Conservation (phyloP, 1,140 invertebrate species). For the Rhynchophorus ferrugineus region DNA sequence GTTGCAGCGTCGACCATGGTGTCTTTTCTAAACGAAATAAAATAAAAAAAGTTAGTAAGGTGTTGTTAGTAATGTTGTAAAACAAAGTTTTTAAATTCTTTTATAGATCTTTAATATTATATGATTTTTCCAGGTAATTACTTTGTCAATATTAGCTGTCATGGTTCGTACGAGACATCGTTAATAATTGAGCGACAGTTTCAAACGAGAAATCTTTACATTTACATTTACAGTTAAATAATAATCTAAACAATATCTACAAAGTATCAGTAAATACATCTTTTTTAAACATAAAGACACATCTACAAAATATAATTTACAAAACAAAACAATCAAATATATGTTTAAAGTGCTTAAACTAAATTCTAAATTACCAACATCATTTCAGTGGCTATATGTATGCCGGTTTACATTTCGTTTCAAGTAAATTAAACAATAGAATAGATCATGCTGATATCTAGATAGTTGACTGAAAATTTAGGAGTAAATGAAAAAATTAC, state of each 20-base stretch:
- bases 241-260: no score
- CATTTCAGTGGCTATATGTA: background rate
- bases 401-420: background rate
- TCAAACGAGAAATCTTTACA: no score
- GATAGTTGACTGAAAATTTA: no score
- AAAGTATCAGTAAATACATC: no score
- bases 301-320: background rate
- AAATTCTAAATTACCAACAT: background rate
- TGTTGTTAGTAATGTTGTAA: background rate
- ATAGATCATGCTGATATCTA: background rate
- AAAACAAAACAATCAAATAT: background rate
- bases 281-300: background rate
- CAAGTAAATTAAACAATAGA: background rate
- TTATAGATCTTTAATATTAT: no score
- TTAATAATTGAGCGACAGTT: no score
- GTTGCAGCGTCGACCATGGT: slow-evolving; percentile 81
- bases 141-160: background rate
- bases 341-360: background rate
- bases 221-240: no score
- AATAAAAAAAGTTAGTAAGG: background rate
- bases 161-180: no score
- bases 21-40: slow-evolving; percentile 51
- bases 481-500: background rate
- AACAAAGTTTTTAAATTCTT: no score
- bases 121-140: background rate